phyloP scores from a whole-genome alignment of 2,888 invertebrate genomes.

The Melitaea athalia region DNA sequence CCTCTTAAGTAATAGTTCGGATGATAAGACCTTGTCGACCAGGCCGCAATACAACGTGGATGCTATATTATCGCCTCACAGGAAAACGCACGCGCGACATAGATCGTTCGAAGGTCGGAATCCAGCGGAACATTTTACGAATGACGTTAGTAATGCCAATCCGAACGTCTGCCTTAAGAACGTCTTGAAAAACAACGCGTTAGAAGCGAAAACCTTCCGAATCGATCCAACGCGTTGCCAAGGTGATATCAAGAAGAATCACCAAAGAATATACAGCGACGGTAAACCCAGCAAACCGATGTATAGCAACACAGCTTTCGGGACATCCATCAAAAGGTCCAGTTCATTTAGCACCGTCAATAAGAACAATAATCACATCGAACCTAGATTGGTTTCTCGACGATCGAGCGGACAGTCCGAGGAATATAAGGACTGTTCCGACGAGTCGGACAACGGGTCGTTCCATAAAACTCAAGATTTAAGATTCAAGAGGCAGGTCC shows the following conservation, averaged over 20 bases:
- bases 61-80: constrained; percentile 67
- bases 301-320: constrained; percentile 55
- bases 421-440: constrained; percentile 66
- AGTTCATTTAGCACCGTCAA: constrained; percentile 84
- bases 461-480: constrained; percentile 70
- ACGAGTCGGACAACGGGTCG: constrained; percentile 72
- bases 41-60: constrained; percentile 67
- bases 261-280: constrained; percentile 61
- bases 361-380: constrained; percentile 70
- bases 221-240: constrained; percentile 75
- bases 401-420: constrained; percentile 68
- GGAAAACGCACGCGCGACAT: constrained; percentile 79
- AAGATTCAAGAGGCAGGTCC: constrained; percentile 87
- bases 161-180: constrained; percentile 65
- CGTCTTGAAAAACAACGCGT: constrained; percentile 72
- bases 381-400: constrained; percentile 56
- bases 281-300: constrained; percentile 49
- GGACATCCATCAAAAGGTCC: constrained; percentile 83
- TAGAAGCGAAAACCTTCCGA: constrained; percentile 61
- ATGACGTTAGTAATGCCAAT: constrained; percentile 67
- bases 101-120: constrained; percentile 78
- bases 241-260: constrained; percentile 61
- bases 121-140: constrained; percentile 63
- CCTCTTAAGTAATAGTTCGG: constrained; percentile 70
- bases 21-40: constrained; percentile 74